Conservation (phyloP, 2,888 invertebrate genomes). For the Tridacna crocea region DNA sequence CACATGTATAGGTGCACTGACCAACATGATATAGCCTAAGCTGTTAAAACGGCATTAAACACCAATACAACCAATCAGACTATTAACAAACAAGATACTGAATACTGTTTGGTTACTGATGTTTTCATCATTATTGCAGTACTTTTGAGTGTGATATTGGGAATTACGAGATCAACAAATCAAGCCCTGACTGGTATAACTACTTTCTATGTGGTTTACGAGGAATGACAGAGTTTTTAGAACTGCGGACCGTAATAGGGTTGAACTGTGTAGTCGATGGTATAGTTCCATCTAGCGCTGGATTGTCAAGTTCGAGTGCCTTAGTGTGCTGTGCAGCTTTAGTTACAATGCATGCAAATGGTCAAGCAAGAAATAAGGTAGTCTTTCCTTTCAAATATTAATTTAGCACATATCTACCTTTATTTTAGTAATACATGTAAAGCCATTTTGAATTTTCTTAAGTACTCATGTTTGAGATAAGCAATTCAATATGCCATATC, state of each 20-base stretch:
- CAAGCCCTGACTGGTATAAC: constrained; percentile 91
- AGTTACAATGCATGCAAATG: constrained; percentile 89
- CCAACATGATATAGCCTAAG: too few relatives aligned
- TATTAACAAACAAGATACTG: too few relatives aligned
- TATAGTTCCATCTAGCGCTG: constrained; percentile 95
- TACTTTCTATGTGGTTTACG: constrained; percentile 97
- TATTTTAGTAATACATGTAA: too few relatives aligned
- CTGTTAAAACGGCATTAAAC: too few relatives aligned
- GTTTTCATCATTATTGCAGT: constrained; percentile 63
- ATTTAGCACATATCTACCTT: neutral
- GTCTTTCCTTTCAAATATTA: neutral
- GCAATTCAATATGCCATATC: too few relatives aligned
- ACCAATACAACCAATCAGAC: too few relatives aligned
- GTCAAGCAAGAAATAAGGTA: constrained; percentile 78
- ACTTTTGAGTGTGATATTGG: constrained; percentile 69
- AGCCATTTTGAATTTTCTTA: too few relatives aligned
- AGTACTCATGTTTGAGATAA: too few relatives aligned
- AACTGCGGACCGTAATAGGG: constrained; percentile 84
- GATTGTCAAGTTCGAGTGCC: constrained; percentile 98
- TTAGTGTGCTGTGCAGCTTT: constrained; percentile 97
- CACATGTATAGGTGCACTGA: too few relatives aligned
- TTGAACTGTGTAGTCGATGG: constrained; percentile 92
- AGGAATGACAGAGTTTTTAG: constrained; percentile 89
- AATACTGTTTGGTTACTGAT: neutral
- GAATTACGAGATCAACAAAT: constrained; percentile 76